These are phyloP conservation scores for Netelia inedita DNA, from an alignment of 2,888 invertebrate species.

Conservation along the genomic window DNA sequence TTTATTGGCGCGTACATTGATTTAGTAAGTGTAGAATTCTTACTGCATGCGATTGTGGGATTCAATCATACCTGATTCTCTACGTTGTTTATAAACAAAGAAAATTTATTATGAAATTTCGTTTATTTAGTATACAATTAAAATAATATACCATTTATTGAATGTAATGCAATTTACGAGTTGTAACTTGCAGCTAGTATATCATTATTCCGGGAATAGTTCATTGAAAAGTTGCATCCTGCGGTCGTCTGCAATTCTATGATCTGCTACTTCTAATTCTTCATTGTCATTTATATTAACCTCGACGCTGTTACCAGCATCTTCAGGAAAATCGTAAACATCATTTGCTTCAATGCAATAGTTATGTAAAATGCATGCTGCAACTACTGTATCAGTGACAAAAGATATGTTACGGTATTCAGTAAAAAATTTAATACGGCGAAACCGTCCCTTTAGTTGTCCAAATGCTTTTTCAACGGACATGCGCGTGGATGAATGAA, in stretches of 20 bases:
- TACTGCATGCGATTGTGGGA: conserved; percentile 1
- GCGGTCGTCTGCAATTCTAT: neutral
- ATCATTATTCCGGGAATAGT: neutral
- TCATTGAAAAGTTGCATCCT: conserved; percentile 14
- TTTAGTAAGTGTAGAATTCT: neutral
- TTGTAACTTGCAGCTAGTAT: neutral
- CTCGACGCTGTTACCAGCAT: neutral
- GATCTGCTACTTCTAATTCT: no score
- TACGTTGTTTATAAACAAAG: neutral
- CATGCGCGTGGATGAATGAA: conserved; percentile 47
- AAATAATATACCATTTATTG: neutral
- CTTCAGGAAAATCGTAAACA: conserved; percentile 2
- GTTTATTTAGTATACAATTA: neutral
- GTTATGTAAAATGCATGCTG: conserved; percentile 50
- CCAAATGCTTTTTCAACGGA: no score
- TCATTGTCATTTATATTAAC: neutral
- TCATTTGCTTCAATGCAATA: conserved; percentile 35
- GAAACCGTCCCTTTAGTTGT: no score
- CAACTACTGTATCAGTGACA: conserved; percentile 17
- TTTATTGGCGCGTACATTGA: neutral
- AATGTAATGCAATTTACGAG: neutral
- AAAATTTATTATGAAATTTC: neutral
- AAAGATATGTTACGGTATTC: conserved; percentile 44
- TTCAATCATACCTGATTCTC: neutral
- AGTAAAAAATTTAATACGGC: conserved; percentile 46